These are phyloP conservation scores for Xyrauchen texanus DNA, from an alignment of 2,113 vertebrate species.

Conservation along the genomic window DNA sequence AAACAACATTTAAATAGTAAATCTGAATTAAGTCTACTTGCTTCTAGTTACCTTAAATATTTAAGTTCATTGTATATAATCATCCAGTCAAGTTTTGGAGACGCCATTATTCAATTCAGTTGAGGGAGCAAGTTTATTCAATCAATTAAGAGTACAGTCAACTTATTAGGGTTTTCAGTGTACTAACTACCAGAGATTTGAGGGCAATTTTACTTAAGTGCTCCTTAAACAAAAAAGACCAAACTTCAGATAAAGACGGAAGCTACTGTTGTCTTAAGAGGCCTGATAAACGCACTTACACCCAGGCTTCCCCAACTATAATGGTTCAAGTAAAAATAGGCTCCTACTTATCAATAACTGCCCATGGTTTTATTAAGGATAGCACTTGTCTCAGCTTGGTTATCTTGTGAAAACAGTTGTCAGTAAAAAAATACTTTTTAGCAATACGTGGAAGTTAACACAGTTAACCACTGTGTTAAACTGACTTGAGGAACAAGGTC, in stretches of 20 bases:
- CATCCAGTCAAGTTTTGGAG: too few species aligned
- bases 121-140: too few species aligned
- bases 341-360: slow-evolving; percentile 9
- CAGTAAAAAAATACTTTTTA: not conserved
- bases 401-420: slow-evolving; percentile 30
- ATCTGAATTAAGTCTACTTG: too few species aligned
- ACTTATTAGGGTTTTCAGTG: too few species aligned
- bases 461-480: too few species aligned
- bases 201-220: not conserved
- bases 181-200: not conserved
- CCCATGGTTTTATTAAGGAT: slow-evolving; percentile 29
- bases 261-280: slow-evolving; percentile 49
- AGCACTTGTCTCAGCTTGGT: not conserved
- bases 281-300: slow-evolving; percentile 54
- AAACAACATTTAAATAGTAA: too few species aligned
- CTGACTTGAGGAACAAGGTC: not conserved
- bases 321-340: not conserved
- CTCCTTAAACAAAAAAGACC: not conserved
- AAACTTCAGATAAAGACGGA: slow-evolving; percentile 44
- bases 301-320: slow-evolving; percentile 13
- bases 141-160: too few species aligned
- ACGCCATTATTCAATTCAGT: too few species aligned
- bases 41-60: too few species aligned
- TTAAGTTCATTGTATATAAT: too few species aligned
- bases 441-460: slow-evolving; percentile 1